A percentile compares a stretch with the other conserved stretches of the same genome.
These are phyloP conservation scores for Bombycilla garrulus DNA, from an alignment of 2,113 vertebrate species.

Conservation along the genomic window DNA sequence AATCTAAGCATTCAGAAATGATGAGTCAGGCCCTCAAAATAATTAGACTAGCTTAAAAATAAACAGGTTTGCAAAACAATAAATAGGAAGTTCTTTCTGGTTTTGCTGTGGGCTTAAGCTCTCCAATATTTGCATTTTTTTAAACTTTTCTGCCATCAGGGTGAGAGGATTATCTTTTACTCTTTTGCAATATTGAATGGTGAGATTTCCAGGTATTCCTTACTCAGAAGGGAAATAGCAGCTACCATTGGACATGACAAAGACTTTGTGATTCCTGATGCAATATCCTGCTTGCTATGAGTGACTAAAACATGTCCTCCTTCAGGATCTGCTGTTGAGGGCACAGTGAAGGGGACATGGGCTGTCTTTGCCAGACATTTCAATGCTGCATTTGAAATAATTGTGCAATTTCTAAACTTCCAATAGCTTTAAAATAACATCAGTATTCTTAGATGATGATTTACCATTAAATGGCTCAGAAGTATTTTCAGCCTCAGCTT, in stretches of 20 bases:
- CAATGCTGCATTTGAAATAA: background rate
- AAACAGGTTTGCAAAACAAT: conserved; percentile 26
- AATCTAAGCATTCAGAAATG: conserved; percentile 7
- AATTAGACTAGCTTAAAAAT: conserved; percentile 5
- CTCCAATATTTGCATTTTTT: background rate
- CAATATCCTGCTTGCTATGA: background rate
- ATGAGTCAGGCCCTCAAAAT: conserved; percentile 10
- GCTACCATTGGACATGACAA: background rate
- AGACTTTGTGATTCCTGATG: background rate
- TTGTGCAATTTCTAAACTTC: background rate
- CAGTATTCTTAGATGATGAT: background rate
- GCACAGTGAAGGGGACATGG: background rate
- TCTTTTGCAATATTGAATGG: background rate
- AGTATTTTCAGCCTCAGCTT: background rate
- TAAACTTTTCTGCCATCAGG: background rate
- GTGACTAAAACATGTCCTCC: background rate
- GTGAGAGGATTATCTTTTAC: background rate
- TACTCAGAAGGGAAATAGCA: background rate
- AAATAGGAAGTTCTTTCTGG: background rate
- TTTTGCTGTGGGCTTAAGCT: background rate
- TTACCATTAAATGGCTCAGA: background rate
- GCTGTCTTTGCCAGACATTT: background rate
- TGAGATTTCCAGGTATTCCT: conserved; percentile 7
- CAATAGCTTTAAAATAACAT: background rate
- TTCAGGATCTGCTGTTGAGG: background rate